phyloP scores from a whole-genome alignment of 2,113 vertebrate species.

The Phoxinus phoxinus region DNA sequence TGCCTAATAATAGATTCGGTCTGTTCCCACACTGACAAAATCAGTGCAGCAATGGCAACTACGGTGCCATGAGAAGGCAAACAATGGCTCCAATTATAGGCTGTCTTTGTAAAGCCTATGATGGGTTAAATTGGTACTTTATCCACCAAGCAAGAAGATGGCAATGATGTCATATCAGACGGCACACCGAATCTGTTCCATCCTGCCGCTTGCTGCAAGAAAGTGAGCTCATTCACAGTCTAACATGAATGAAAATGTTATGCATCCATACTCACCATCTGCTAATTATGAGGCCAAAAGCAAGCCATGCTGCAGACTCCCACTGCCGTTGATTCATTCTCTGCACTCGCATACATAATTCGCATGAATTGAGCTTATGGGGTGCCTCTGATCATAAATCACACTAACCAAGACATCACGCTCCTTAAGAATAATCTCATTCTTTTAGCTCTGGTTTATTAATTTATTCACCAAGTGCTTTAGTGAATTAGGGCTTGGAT shows the following conservation, averaged over 20 bases:
- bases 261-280: slow-evolving; percentile 45
- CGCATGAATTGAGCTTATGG: neutral
- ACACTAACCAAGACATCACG: slow-evolving; percentile 12
- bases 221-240: slow-evolving; percentile 9
- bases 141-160: slow-evolving; percentile 8
- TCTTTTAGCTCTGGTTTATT: neutral
- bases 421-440: slow-evolving; percentile 9
- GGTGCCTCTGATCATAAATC: slow-evolving; percentile 9
- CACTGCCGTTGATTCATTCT: slow-evolving; percentile 41
- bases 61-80: neutral
- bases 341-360: slow-evolving; percentile 19
- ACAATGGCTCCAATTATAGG: slow-evolving; percentile 17
- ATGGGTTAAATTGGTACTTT: slow-evolving; percentile 23
- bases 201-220: neutral
- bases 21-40: slow-evolving; percentile 17
- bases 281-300: slow-evolving; percentile 39
- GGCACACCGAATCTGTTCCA: neutral
- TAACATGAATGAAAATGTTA: slow-evolving; percentile 43
- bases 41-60: neutral
- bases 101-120: slow-evolving; percentile 5
- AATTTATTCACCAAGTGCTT: slow-evolving; percentile 13
- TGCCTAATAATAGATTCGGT: slow-evolving; percentile 33
- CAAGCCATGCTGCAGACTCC: slow-evolving; percentile 21
- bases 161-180: slow-evolving; percentile 21
- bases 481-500: neutral